A percentile compares a stretch with the other conserved stretches of the same genome.
These are phyloP conservation scores for Karalla daura DNA, from an alignment of 2,797 vertebrate species.

Conservation along the genomic window DNA sequence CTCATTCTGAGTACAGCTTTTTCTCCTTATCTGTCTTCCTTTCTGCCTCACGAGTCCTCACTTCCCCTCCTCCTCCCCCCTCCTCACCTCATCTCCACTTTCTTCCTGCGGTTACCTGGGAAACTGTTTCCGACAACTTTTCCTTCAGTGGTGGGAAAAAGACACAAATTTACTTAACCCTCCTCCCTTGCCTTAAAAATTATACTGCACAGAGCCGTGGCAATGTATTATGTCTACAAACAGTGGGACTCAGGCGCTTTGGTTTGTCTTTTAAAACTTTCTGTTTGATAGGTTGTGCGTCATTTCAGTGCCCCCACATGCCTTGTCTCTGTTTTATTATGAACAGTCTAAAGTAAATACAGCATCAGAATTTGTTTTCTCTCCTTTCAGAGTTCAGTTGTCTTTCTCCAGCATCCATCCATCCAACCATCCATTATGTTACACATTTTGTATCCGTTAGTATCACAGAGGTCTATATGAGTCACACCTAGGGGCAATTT, in stretches of 20 bases:
- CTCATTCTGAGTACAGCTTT: conserved; percentile 7
- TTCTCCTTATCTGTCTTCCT: conserved; percentile 14
- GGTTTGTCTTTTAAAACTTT: no score
- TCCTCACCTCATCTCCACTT: conserved; percentile 13
- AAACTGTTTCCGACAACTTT: conserved; percentile 42
- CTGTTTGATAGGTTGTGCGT: no score
- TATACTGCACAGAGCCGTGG: neutral
- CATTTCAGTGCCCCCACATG: no score
- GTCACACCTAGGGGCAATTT: no score
- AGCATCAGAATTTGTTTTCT: neutral
- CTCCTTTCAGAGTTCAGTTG: neutral
- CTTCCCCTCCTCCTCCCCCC: conserved; percentile 11
- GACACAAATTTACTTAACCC: conserved; percentile 25
- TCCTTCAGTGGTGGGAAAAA: conserved; percentile 5
- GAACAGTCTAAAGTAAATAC: neutral
- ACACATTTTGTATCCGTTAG: no score
- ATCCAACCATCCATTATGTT: no score
- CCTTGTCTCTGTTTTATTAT: neutral
- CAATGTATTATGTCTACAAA: neutral
- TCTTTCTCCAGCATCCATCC: no score
- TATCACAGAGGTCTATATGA: no score
- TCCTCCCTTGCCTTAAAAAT: conserved; percentile 18
- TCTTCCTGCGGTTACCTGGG: conserved; percentile 57
- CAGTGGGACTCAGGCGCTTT: neutral
- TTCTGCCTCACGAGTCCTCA: conserved; percentile 20